phyloP scores from a whole-genome alignment of 2,113 vertebrate genomes.

The Morone chrysops region DNA sequence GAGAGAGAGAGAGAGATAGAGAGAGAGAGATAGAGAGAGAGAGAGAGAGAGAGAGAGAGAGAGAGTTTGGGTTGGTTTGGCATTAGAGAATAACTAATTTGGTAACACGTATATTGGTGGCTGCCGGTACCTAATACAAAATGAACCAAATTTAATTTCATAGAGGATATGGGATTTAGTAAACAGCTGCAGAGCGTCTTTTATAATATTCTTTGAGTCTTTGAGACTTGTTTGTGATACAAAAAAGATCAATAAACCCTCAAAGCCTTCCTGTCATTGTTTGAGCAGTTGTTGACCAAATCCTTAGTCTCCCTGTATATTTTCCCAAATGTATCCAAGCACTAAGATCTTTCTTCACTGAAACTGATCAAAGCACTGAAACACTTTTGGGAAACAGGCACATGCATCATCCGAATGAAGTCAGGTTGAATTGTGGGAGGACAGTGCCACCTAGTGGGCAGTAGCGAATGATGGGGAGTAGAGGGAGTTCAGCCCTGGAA shows the following conservation, averaged over 20 bases:
- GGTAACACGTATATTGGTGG: not conserved
- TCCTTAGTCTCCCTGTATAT: not conserved
- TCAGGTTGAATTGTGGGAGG: slow-evolving; percentile 32
- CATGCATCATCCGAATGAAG: slow-evolving; percentile 60
- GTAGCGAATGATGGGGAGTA: slow-evolving; percentile 2
- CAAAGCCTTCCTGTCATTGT: not conserved
- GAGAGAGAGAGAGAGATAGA: slow-evolving; percentile 38
- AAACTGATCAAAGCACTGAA: slow-evolving; percentile 24
- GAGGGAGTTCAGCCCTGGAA: slow-evolving; percentile 10
- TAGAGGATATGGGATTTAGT: slow-evolving; percentile 45
- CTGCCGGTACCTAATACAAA: not conserved
- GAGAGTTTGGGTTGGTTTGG: slow-evolving; percentile 3
- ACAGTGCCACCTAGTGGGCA: slow-evolving; percentile 69
- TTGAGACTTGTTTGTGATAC: not conserved
- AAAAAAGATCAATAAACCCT: not conserved
- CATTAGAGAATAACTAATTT: slow-evolving; percentile 3
- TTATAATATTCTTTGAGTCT: not conserved
- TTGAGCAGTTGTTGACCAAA: slow-evolving; percentile 62
- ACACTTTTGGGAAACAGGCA: slow-evolving; percentile 56
- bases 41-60: slow-evolving; percentile 21
- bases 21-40: slow-evolving; percentile 7
- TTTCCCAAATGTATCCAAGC: slow-evolving; percentile 49
- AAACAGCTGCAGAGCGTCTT: slow-evolving; percentile 46
- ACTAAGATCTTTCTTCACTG: slow-evolving; percentile 1
- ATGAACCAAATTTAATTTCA: slow-evolving; percentile 15